Percentiles rank a stretch among this genome's conserved stretches.
These are phyloP conservation scores for Globia sparganii DNA, from an alignment of 2,888 invertebrate species.

Conservation along the genomic window DNA sequence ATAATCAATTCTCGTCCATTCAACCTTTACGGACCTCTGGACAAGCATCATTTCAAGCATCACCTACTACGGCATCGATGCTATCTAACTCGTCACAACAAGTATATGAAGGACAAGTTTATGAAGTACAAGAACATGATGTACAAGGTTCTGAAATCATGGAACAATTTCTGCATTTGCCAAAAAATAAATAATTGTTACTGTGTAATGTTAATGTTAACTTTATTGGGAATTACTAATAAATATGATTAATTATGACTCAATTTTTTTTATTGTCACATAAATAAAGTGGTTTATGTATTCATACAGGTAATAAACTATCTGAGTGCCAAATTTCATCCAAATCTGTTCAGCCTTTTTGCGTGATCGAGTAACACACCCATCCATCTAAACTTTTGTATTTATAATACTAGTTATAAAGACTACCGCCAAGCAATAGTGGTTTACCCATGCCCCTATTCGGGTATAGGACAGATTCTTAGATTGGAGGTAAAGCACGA, in stretches of 20 bases:
- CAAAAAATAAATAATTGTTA: slow-evolving; percentile 26
- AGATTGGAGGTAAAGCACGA: slow-evolving; percentile 36
- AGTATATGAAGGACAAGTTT: slow-evolving; percentile 33
- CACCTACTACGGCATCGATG: slow-evolving; percentile 40
- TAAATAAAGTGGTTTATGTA: too few relatives aligned
- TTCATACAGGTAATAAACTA: slow-evolving; percentile 26
- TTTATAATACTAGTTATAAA: slow-evolving; percentile 4
- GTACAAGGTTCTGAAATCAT: slow-evolving; percentile 36
- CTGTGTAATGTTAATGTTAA: slow-evolving; percentile 38
- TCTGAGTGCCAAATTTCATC: slow-evolving; percentile 19
- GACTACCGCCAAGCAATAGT: slow-evolving; percentile 47
- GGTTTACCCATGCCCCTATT: slow-evolving; percentile 37
- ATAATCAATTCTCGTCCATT: too few relatives aligned
- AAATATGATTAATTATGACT: too few relatives aligned
- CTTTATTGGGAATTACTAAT: too few relatives aligned
- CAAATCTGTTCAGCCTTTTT: too few relatives aligned
- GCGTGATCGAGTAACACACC: too few relatives aligned
- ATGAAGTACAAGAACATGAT: slow-evolving; percentile 41
- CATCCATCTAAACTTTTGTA: too few relatives aligned
- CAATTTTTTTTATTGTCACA: too few relatives aligned
- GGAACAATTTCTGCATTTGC: slow-evolving; percentile 31
- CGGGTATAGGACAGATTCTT: slow-evolving; percentile 37
- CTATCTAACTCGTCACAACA: slow-evolving; percentile 41
- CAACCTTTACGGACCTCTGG: slow-evolving; percentile 30
- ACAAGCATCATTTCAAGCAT: slow-evolving; percentile 39